These are phyloP conservation scores for Empis livida DNA, from an alignment of 2,888 invertebrate genomes.

Conservation along the genomic window DNA sequence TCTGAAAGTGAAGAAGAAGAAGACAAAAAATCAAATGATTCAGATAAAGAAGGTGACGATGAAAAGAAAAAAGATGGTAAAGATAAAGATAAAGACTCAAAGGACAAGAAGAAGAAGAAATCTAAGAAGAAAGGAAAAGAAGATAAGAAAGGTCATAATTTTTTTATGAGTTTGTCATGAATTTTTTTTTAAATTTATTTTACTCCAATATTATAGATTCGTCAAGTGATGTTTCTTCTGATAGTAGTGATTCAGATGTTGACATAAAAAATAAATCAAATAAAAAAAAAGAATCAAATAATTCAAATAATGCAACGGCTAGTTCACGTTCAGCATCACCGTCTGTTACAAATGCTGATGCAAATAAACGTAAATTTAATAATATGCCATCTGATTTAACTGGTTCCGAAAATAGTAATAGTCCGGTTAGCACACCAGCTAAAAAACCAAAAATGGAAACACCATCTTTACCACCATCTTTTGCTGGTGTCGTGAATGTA, in stretches of 20 bases:
- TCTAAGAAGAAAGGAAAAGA: constrained; percentile 49
- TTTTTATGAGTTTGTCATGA: constrained; percentile 9
- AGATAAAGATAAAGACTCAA: constrained; percentile 37
- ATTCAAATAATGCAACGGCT: constrained; percentile 16
- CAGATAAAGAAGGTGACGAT: constrained; percentile 59
- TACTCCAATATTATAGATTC: constrained; percentile 38
- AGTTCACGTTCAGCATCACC: constrained; percentile 37
- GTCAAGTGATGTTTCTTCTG: constrained; percentile 59
- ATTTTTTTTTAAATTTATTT: too few species aligned
- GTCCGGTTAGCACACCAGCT: constrained; percentile 32
- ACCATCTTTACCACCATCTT: constrained; percentile 30
- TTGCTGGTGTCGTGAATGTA: constrained; percentile 28
- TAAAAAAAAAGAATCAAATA: constrained; percentile 37
- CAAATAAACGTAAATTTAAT: constrained; percentile 29
- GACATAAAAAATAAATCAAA: constrained; percentile 41
- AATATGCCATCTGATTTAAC: constrained; percentile 33
- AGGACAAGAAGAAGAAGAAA: constrained; percentile 47
- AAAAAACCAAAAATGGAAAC: constrained; percentile 30
- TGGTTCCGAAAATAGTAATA: constrained; percentile 33
- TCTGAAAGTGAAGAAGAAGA: constrained; percentile 82
- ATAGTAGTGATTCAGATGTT: constrained; percentile 55
- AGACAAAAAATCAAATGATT: constrained; percentile 63
- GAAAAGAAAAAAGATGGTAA: constrained; percentile 61
- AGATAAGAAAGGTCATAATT: constrained; percentile 43
- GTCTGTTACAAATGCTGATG: constrained; percentile 16